Base-by-base conservation (phyloP, 2,797 vertebrate genomes). In the Manis crassicaudata region DNA sequence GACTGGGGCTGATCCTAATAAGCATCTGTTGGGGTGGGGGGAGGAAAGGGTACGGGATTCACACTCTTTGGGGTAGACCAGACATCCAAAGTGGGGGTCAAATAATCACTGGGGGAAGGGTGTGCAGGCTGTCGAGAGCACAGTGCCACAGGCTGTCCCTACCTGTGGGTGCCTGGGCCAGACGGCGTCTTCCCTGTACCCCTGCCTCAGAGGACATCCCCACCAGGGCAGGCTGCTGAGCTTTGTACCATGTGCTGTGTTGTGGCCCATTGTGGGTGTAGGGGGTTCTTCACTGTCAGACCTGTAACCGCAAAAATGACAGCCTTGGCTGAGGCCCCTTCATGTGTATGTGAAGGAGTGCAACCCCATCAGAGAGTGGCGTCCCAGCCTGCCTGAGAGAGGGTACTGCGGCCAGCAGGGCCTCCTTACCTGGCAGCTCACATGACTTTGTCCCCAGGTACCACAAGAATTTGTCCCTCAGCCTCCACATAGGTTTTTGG, bases 121-220 rank as follows among this genome's bases (percentile, higher is more conserved):
- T 18, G 13, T 14, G 8, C 20, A 5, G 27, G 12, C 6, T 4
- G 46, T 20, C 23, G 43, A 7, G 23, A 43, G 50, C 35, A 0
- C 0, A 0, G 4, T 1, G 7, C 40, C n/a, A 4, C 52, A 12
- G 18, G 73, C 25, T 0, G 0, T 11, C 1, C 58, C 40, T 40
- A 0, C 37, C 62, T 6, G 4, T 50, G 65, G 32, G 60, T 11
- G 12, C 27, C 52, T 32, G 40, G 11, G 56, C 54, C 35, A 0
- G 6, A 60, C 35, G 18, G 2, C 6, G 0, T 16, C 6, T 0
- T 5, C 23, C 32, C 27, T 2, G 23, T 27, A 3, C 23, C 25
- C n/a, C 46, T 2, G 3, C 62, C 17, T 21, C 21, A 0, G 2
- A 1, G n/a, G 37, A 23, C 54, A 3, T 7, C 67, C 0, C 27